Base-by-base conservation (phyloP, 2,113 vertebrate genomes). In the Mugil cephalus region DNA sequence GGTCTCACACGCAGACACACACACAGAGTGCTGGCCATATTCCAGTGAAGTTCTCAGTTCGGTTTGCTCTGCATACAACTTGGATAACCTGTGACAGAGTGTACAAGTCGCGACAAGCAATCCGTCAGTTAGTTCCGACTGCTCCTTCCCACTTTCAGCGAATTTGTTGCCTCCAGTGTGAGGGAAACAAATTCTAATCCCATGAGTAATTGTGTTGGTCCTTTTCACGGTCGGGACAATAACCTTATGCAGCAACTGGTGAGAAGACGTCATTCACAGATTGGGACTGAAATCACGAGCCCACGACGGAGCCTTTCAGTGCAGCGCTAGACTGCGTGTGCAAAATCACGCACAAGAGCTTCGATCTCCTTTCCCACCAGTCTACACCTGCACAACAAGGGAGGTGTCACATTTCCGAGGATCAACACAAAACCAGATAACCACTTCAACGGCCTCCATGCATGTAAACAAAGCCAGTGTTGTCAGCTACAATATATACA, bases 401-500 rank as follows among this genome's bases (percentile, higher is more conserved):
- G 35, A 55, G 18, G 21, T 63, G 34, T 53, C 10, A 66, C 47
- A 45, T 50, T 70, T 61, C 1, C 35, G 18, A 60, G 24, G 48
- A 9, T n/a, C 30, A 61, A 60, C 50, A 54, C 43, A 63, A 69
- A 78, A 59, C 53, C 42, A 66, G 60, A 59, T 35, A 55, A 79
- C 67, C n/a, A 45, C 53, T 70, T 64, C 11, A 39, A 59, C 64
- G 60, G 52, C 53, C 54, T 40, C 55, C 71, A 69, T 77, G 83
- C 84, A 74, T 84, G 85, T 89, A 90, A 89, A 87, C 86, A 88
- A 67, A 89, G 88, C 82, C 79, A 72, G 69, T 74, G 76, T 64
- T 61, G 71, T 59, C 77, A 84, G 72, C 74, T 79, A 86, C 69
- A 80, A 39, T 87, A 82, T 77, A 21, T 88, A 89, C 80, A 90